Base-by-base conservation (phyloP, 2,797 vertebrate genomes). In the Pipistrellus pygmaeus region DNA sequence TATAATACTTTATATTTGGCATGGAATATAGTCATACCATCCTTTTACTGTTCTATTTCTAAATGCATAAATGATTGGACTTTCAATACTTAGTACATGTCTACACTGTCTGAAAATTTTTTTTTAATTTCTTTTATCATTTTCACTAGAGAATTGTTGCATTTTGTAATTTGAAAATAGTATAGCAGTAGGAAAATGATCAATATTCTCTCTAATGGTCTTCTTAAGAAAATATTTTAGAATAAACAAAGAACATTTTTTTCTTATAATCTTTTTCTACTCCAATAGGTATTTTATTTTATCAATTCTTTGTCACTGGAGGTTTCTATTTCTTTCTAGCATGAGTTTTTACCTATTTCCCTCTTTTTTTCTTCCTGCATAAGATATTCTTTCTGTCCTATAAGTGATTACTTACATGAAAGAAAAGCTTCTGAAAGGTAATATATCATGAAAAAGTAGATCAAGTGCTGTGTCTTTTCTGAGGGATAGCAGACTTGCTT, bases 351-450 rank as follows among this genome's bases (percentile, higher is more conserved):
- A 96, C 38, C 25, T 94, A 84, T 38, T 93, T 96, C 94, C 18
- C 13, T 96, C 20, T 73, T 84, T 44, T 96, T 96, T 30, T 73
- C 88, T 51, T 30, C 72, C 66, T 55, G 60, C 25, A 73, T n/a
- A 92, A 75, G 12, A 27, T 78, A 94, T 91, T 87, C 88, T 96
- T 98, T 96, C 93, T 93, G 46, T 80, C 21, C 41, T 92, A 35
- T 80, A 97, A 96, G 90, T 80, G 55, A 83, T 95, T 97, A 95
- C 60, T 95, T 96, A 48, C 77, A 53, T 53, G 84, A 96, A 87
- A 93, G 75, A 97, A 97, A 91, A 82, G 55, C 48, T 95, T 96
- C 93, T 96, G 93, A 97, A 97, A 96, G 73, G 75, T 96, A 97
- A 96, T 97, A 92, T 51, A 95, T 97, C 64, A 85, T 53, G 32